phyloP scores from a whole-genome alignment of 1,140 invertebrate species.

The Drosophila elegans region DNA sequence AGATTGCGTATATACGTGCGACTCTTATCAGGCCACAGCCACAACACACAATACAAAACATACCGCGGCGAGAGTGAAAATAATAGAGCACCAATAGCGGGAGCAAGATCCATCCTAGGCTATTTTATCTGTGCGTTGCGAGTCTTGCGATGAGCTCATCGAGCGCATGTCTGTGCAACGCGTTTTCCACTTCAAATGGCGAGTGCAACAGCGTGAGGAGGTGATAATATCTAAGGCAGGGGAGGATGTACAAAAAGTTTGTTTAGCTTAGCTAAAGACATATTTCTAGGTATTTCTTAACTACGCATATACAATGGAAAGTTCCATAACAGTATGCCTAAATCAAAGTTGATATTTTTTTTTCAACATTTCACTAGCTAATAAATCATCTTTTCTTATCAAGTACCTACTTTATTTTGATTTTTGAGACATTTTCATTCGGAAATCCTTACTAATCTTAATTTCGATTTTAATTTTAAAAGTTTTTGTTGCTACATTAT shows the following conservation, averaged over 20 bases:
- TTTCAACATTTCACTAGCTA: too few species aligned
- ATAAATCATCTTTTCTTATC: too few species aligned
- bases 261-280: not conserved
- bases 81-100: constrained; percentile 9
- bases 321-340: not conserved
- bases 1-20: constrained; percentile 57
- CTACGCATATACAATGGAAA: not conserved
- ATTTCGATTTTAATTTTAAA: too few species aligned
- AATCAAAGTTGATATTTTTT: not conserved
- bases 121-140: constrained; percentile 2
- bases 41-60: constrained; percentile 17
- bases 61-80: constrained; percentile 18
- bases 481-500: too few species aligned
- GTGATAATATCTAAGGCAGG: not conserved
- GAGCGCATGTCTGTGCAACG: constrained; percentile 24
- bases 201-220: constrained; percentile 18
- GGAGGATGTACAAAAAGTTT: not conserved
- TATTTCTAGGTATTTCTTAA: not conserved
- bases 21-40: constrained; percentile 38
- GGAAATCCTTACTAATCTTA: too few species aligned
- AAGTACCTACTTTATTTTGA: too few species aligned
- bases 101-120: constrained; percentile 10
- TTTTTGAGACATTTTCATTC: too few species aligned
- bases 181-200: constrained; percentile 25
- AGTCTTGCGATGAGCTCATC: constrained; percentile 30